Evolutionary conservation across 1,140 invertebrate genomes (phyloP), one percentile per base, ranked within the genome.

Genomic region (Dryas iulia): DNA sequence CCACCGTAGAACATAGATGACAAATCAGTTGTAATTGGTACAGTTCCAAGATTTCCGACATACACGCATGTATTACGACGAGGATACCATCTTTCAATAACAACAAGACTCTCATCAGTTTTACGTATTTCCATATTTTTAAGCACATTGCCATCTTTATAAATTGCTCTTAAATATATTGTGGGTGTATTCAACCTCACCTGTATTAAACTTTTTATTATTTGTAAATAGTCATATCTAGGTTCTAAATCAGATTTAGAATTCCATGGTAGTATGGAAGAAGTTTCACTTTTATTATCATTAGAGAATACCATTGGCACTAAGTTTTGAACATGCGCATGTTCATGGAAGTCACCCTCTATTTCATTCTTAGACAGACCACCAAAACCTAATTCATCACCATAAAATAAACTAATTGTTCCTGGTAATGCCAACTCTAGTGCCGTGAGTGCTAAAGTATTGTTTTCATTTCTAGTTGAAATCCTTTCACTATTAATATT

Each of bases 361-460:
- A 92, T 85, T 70, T 93, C 92, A 10, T 83, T 72, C 21, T 89
- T 74, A 63, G 92, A 82, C 35, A 92, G 71, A 33, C 94, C 86
- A 14, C 93, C 94, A 69, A 97, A 94, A 14, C 86, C 83, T 54
- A 90, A 77, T 92, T 97, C 96, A 84, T 97, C 96, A 5, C 96
- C 96, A 82, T 97, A 97, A 82, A 97, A 96, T 73, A 97, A 94
- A 72, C 93, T 96, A 0, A 96, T 94, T 8, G 96, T 96, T 4
- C 97, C 97, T 1, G 97, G 96, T 23, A 97, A 82, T 90, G 95
- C 94, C 79, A 97, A 93, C 66, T 95, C 93, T 64, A 97, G 87
- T 47, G 96, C 87, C 10, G 93, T 93, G 1, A 94, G 92, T 2
- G 95, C 95, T 59, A 94, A 82, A 30, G 94, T 95, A 14, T 94